phyloP scores from a whole-genome alignment of 2,797 vertebrate genomes.

The Melopsittacus undulatus region DNA sequence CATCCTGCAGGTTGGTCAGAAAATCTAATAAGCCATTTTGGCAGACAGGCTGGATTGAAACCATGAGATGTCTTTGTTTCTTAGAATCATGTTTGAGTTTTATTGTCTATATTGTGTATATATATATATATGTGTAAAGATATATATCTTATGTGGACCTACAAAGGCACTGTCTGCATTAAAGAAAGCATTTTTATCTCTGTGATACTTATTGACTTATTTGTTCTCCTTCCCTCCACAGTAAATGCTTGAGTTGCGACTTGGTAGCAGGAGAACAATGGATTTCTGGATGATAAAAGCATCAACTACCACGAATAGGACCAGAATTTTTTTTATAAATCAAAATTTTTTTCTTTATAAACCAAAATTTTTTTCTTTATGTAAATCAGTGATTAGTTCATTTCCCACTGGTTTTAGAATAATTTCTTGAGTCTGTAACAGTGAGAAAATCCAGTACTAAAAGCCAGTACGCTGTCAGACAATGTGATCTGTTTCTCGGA shows the following conservation, averaged over 20 bases:
- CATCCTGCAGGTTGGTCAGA: not conserved
- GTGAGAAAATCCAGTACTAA: not conserved
- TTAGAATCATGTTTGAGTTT: not conserved
- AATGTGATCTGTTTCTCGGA: not conserved
- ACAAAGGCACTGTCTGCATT: not conserved
- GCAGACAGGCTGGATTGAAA: not conserved
- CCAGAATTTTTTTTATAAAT: not conserved
- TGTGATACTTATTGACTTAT: not conserved
- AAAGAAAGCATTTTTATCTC: not conserved
- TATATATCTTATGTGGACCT: not conserved
- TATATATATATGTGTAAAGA: not conserved
- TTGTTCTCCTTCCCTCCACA: not conserved
- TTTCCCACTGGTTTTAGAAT: not conserved
- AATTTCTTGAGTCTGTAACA: not conserved
- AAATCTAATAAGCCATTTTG: constrained; percentile 26
- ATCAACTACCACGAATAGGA: not conserved
- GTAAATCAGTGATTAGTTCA: not conserved
- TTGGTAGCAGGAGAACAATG: not conserved
- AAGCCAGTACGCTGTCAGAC: not conserved
- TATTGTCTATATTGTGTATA: not conserved
- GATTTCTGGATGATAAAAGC: not conserved
- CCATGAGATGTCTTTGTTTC: not conserved
- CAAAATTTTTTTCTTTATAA: not conserved
- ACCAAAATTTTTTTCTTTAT: not conserved
- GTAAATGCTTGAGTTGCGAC: not conserved